Percentiles rank a stretch among this genome's conserved stretches.
Conservation (phyloP, 1,140 invertebrate species). For the Drosophila willistoni region DNA sequence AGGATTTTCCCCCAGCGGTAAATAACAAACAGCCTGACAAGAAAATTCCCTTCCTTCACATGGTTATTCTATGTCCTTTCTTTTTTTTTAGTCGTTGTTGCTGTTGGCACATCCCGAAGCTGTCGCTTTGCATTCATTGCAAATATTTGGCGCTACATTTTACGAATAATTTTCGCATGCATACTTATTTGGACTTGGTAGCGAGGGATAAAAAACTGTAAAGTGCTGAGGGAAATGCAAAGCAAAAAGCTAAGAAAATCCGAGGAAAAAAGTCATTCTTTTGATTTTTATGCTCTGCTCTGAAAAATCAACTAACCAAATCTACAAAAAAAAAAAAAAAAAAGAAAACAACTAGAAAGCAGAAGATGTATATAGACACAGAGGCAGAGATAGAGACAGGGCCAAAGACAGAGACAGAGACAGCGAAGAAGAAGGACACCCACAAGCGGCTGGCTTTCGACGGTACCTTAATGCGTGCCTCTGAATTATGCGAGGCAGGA, state of each 20-base stretch:
- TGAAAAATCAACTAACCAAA: slow-evolving; percentile 51
- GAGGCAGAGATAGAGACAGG: slow-evolving; percentile 4
- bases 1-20: slow-evolving; percentile 5
- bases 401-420: neutral
- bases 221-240: neutral
- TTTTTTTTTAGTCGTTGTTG: slow-evolving; percentile 36
- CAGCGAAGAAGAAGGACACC: slow-evolving; percentile 44
- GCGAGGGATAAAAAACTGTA: slow-evolving; percentile 29
- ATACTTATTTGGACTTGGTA: slow-evolving; percentile 32
- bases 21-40: slow-evolving; percentile 3
- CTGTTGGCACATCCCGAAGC: slow-evolving; percentile 56
- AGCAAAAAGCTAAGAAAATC: slow-evolving; percentile 30
- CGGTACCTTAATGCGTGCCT: slow-evolving; percentile 64
- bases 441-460: slow-evolving; percentile 41
- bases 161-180: slow-evolving; percentile 71
- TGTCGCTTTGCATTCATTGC: slow-evolving; percentile 74
- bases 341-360: neutral
- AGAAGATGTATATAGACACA: slow-evolving; percentile 6
- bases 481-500: slow-evolving; percentile 69
- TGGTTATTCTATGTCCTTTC: slow-evolving; percentile 30
- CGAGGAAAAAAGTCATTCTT: slow-evolving; percentile 51
- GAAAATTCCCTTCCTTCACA: neutral
- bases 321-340: slow-evolving; percentile 15
- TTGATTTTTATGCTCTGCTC: slow-evolving; percentile 45
- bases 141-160: slow-evolving; percentile 75